Evolutionary conservation across 64 coral and sea anemone genomes (phyloP).

Genomic region (Cladopsammia gracilis): DNA sequence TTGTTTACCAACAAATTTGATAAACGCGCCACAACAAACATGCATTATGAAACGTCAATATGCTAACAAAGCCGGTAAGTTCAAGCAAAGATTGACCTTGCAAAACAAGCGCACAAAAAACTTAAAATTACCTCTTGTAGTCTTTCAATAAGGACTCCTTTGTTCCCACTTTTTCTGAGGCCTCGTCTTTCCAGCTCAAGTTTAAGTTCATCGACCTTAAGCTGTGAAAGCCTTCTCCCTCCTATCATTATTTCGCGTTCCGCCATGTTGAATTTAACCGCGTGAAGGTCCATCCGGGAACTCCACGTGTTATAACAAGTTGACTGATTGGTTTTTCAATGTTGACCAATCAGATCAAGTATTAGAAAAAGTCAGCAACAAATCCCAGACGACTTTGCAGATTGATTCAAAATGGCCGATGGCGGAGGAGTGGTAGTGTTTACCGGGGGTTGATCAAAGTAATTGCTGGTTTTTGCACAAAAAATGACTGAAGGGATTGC

Average conservation of each 20-base stretch:
- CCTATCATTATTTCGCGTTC: slow-evolving; percentile 84
- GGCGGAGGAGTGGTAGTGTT: neutral
- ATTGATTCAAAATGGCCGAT: slow-evolving; percentile 48
- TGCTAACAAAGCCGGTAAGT: neutral
- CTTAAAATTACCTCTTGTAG: slow-evolving; percentile 82
- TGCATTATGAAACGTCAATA: too few species aligned
- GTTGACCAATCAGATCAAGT: slow-evolving; percentile 42
- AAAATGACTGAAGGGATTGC: slow-evolving; percentile 72
- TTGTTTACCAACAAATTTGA: too few species aligned
- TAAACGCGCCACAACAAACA: too few species aligned
- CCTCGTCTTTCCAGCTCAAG: slow-evolving; percentile 89
- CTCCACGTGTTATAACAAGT: neutral
- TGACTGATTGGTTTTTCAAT: slow-evolving; percentile 26
- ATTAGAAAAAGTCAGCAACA: slow-evolving; percentile 7
- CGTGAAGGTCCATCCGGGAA: slow-evolving; percentile 80
- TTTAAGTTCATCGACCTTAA: slow-evolving; percentile 98
- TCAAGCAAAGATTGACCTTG: neutral
- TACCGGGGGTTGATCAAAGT: neutral
- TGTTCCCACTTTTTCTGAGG: slow-evolving; percentile 90
- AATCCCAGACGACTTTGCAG: slow-evolving; percentile 33
- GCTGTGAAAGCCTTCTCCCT: slow-evolving; percentile 82
- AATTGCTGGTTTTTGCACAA: neutral
- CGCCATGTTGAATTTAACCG: slow-evolving; percentile 95
- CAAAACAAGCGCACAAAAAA: neutral
- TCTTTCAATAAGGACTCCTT: slow-evolving; percentile 85